Evolutionary conservation across 37 sponge, comb jelly and placozoan genomes (phyloP), one percentile per base, ranked within the genome.

Genomic region (Geodia barretti): DNA sequence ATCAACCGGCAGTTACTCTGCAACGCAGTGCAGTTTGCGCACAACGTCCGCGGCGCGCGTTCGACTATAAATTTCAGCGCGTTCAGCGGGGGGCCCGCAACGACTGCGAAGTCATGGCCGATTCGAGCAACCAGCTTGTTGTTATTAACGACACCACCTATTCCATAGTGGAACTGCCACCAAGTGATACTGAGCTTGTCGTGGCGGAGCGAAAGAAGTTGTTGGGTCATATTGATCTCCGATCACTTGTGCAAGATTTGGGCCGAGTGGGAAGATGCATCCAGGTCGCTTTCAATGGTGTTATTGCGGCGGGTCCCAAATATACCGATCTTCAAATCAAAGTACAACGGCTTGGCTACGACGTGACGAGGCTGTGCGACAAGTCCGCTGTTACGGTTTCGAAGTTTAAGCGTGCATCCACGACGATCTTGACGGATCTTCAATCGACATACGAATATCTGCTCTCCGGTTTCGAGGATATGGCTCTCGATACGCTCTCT

Each of bases 321-420:
- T 74, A 66, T 35, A 80, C 85, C 0, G 59, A 84, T 1, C 59
- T 63, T 17, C 90, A 84, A 47, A 90, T 84, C 19, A 65, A 84
- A 80, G 65, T 90, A 17, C 81, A 77, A 58, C 54, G 39, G 0
- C 64, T 90, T 60, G 90, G 90, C 19, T 84, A 75, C 68, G 77
- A 90, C 33, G 62, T 90, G 8, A 84, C 90, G 17, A 90, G 47
- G 72, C 90, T 90, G 23, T 90, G 90, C 33, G 90, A 84, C 47
- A 84, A 79, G 39, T 84, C 85, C 0, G 90, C 85, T 26, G n/a
- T 84, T 21, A 84, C 90, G 9, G 73, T 84, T 37, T 61, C 75
- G 2, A 79, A 80, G 37, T 90, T 84, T 63, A 84, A 80, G 77
- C 23, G 28, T 23, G 81, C 85, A 1, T 79, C 85, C 32, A 29